Evolutionary conservation across 2,113 vertebrate genomes (phyloP), one percentile per base, ranked within the genome.

Genomic region (Myrmecobius fasciatus): DNA sequence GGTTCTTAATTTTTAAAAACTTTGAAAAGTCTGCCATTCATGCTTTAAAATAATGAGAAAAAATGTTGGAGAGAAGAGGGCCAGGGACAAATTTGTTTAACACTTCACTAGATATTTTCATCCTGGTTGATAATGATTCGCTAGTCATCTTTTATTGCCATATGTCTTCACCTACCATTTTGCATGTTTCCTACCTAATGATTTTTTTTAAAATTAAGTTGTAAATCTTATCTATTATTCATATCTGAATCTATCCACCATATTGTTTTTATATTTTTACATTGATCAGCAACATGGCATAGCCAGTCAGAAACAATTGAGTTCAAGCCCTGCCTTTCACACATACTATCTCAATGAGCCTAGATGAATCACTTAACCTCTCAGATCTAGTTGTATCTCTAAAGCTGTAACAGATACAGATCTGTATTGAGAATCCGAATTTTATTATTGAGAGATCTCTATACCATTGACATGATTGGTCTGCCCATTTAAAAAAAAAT

Each of bases 241-340:
- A 91, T 24, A 88, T 93, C 11, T 93, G 48, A 95, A 96, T 49
- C 2, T 93, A 60, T 25, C 31, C 31, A 36, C 25, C 48, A 48
- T 92, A 92, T 93, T 75, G 90, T 89, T 94, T 92, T 49, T 83
- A 43, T 43, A 24, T 83, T 43, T 83, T 43, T 83, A 24, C 67
- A 8, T 24, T 83, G 17, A 83, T 9, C 22, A 7, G 1, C 14
- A 75, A 17, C n/a, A 83, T 24, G n/a, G 6, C n/a, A 43, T 43
- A 43, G 67, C 1, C 43, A 43, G 17, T 1, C 36, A 83, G 67
- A 17, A 83, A 83, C 36, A 83, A 8, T n/a, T 83, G 67, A 5
- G 17, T 24, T 43, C n/a, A 83, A 43, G 17, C 20, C 20, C n/a
- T 83, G 7, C 0, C 17, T 24, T 20, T 83, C 20, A 43, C 7